These are phyloP conservation scores for cat (Felis catus) DNA, from an alignment of 2,113 vertebrate species.

Conservation along the genomic window F.catus_Fca126_mat1.0 CM031413.1:4789501-4790000, in stretches of 20 bases:
- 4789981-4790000: not conserved
- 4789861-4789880: not conserved
- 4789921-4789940: not conserved
- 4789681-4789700: not conserved
- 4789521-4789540: not conserved
- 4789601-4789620: not conserved
- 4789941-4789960: not conserved
- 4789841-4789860: not conserved
- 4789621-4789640: not conserved
- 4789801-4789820: constrained; percentile 64
- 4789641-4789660: not conserved
- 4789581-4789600: not conserved
- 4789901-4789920: not conserved
- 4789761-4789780: not conserved
- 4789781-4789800: not conserved
- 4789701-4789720: not conserved
- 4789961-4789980: not conserved
- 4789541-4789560: not conserved
- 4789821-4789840: constrained; percentile 21
- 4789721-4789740: not conserved
- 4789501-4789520: not conserved
- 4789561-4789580: not conserved
- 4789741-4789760: not conserved
- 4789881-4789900: not conserved
- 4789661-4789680: not conserved